Evolutionary conservation across 2,113 vertebrate genomes (phyloP), one percentile per base, ranked within the genome.

Genomic region (Pelodiscus sinensis): DNA sequence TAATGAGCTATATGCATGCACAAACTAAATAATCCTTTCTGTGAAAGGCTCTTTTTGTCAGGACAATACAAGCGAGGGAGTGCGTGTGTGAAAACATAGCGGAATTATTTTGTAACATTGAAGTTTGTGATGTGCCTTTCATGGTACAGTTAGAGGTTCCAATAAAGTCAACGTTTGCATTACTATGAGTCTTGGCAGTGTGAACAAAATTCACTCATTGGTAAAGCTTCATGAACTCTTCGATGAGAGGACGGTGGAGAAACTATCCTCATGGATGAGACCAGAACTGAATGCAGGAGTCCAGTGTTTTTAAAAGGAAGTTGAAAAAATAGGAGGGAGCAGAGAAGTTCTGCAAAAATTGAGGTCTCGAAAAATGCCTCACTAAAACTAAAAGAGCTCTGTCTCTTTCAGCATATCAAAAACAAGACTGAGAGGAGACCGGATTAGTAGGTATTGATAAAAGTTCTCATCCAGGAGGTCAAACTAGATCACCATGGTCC

Each of bases 91-190:
- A 78, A 83, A 82, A 79, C 82, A 88, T 73, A 97, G 93, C 86
- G 75, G 77, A 92, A 94, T 94, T 89, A 65, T 95, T 98, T 98
- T 98, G 97, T 98, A 96, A 94, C 94, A 79, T 97, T 97, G 97
- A 98, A 97, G 97, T 98, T 96, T 97, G 97, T 96, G 97, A 97
- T 73, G 98, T 98, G 97, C 97, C 98, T 98, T 98, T 97, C 95
- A 97, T 97, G 97, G 98, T 97, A 98, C 97, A 94, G 98, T 97
- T 97, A 96, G 95, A 96, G 68, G 85, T 62, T 98, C 97, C 98
- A 98, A 99, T 99, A 99, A 98, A 98, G 98, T 97, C 98, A 98
- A 97, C 97, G 98, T 98, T 97, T 98, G 98, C 97, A 94, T 95
- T 88, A 6, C 58, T 35, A 8, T 1, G 83, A 2, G 60, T 90